Evolutionary conservation across 2,797 vertebrate genomes (phyloP).

Genomic region (Nothura maculosa): DNA sequence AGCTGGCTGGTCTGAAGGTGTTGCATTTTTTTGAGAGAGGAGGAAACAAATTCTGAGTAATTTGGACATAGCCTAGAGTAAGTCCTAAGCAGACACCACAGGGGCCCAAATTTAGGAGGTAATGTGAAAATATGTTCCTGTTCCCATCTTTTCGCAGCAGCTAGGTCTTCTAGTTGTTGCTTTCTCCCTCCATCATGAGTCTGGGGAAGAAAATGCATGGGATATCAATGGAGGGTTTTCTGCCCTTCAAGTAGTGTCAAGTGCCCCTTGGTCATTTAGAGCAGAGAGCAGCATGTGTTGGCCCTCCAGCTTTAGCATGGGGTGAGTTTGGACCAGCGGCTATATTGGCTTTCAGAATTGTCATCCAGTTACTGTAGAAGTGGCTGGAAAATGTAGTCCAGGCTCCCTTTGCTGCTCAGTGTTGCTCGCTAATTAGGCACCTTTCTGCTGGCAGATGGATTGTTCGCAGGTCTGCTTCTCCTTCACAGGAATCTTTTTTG

Average conservation of each 20-base stretch:
- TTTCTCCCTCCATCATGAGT: background rate
- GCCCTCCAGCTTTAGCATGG: fast-evolving
- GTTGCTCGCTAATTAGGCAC: background rate
- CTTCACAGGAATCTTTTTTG: background rate
- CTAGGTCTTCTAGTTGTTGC: background rate
- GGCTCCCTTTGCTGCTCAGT: background rate
- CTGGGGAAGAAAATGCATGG: background rate
- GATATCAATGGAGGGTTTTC: background rate
- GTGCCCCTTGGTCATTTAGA: background rate
- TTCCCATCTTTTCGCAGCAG: background rate
- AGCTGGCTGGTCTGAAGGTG: background rate
- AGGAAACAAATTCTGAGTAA: background rate
- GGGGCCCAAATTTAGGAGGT: background rate
- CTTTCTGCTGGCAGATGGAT: background rate
- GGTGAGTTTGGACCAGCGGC: background rate
- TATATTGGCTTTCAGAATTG: background rate
- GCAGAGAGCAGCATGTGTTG: background rate
- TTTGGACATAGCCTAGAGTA: background rate
- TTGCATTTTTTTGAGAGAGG: background rate
- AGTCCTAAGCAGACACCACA: background rate
- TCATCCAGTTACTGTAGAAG: background rate
- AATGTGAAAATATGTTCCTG: background rate
- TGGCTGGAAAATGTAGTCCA: background rate
- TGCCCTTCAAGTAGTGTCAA: background rate
- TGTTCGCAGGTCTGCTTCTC: background rate